Evolutionary conservation across 2,113 vertebrate species (phyloP).

Genomic region (Propithecus coquereli): DNA sequence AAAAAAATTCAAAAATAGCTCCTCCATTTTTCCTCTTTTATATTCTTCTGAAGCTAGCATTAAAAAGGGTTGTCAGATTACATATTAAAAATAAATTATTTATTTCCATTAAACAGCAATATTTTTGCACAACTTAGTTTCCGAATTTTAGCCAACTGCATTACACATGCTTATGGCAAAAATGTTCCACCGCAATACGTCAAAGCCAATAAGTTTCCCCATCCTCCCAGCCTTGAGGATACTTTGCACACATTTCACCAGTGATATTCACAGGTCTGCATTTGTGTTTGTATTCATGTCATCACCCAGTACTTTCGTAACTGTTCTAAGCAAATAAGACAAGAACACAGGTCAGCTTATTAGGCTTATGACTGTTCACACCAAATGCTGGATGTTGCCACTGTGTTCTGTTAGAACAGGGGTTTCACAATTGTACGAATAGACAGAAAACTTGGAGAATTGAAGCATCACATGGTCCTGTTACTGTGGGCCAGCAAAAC

Average conservation of each 20-base stretch:
- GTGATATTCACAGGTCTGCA: no score
- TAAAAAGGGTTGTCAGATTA: neutral
- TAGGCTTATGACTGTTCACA: neutral
- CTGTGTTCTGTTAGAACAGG: neutral
- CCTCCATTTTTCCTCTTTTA: neutral
- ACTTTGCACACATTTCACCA: neutral
- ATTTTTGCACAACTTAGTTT: neutral
- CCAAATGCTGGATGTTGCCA: neutral
- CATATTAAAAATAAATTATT: neutral
- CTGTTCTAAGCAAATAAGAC: neutral
- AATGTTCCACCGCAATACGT: no score
- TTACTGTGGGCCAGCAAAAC: neutral
- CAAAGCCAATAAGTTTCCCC: no score
- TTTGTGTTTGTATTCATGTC: neutral
- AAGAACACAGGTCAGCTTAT: neutral
- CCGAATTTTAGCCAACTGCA: neutral
- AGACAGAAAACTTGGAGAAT: neutral
- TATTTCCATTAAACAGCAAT: neutral
- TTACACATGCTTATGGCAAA: neutral
- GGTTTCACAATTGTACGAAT: neutral
- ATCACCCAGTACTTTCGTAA: neutral
- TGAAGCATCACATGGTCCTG: accelerated
- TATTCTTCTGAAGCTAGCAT: neutral
- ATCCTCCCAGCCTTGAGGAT: neutral
- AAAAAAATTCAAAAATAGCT: neutral